These are phyloP conservation scores for Melanaphis sacchari DNA, from an alignment of 1,140 invertebrate genomes.

Conservation along the genomic window DNA sequence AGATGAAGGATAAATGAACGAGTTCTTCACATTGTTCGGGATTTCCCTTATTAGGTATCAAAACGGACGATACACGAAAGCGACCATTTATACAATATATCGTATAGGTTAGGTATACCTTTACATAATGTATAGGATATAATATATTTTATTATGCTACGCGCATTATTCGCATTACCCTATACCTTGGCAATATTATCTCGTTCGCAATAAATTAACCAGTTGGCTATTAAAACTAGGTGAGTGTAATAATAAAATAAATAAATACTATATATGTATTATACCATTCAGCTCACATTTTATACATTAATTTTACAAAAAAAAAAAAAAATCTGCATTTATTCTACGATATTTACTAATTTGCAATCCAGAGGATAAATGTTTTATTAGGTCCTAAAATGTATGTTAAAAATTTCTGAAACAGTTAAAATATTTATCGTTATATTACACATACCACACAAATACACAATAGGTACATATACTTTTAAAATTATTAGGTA, in stretches of 20 bases:
- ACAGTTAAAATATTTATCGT: neutral
- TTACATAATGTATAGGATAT: neutral
- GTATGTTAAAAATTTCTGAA: neutral
- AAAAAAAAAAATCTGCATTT: neutral
- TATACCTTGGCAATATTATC: neutral
- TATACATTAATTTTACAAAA: neutral
- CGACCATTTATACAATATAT: slow-evolving; percentile 20
- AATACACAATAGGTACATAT: neutral
- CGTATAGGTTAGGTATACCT: neutral
- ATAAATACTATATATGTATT: neutral
- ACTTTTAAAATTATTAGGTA: neutral
- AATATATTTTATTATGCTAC: neutral
- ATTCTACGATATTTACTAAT: neutral
- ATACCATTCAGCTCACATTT: neutral
- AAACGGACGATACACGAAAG: slow-evolving; percentile 20
- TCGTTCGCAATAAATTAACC: slow-evolving; percentile 5
- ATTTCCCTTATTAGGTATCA: slow-evolving; percentile 39
- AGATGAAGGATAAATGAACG: slow-evolving; percentile 45
- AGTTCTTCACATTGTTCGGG: slow-evolving; percentile 27
- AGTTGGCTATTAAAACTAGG: neutral
- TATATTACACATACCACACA: neutral
- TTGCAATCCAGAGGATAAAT: neutral
- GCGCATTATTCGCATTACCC: neutral
- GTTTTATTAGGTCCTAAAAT: neutral
- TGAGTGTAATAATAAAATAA: neutral